Evolutionary conservation across 2,888 invertebrate species (phyloP), one percentile per base, ranked within the genome.

Genomic region (Hydroisotoma schaefferi): DNA sequence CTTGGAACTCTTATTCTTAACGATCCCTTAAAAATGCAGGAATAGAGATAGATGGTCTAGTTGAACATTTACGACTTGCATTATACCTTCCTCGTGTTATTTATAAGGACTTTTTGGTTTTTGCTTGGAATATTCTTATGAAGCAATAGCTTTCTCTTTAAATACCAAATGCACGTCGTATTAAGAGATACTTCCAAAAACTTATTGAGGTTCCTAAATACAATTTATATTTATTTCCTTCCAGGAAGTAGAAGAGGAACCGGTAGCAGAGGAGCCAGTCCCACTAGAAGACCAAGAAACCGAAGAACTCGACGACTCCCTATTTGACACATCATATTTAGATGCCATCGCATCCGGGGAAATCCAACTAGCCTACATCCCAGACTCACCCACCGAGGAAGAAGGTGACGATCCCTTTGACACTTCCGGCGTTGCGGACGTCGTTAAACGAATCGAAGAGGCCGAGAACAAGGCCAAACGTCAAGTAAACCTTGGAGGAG

Each of bases 321-420:
- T 92, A 67, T 93, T 93, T 74, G 90, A 91, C 73, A 92, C 92
- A 18, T 86, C 88, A 1, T 93, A 90, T 75, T 86, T 91, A 48
- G 92, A 93, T 75, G 88, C 86, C 23, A 85, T 91, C 37, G 88
- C 89, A 69, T 85, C 89, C 57, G 91, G 90, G 44, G 90, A 91
- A 75, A 83, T 92, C 2, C 88, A 89, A 80, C 81, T 93, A 77
- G 87, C 86, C 0, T 87, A 90, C 75, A 87, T 92, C 57, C 90
- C 92, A 1, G 92, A 92, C 73, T 91, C 91, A 43, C 91, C 91
- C 0, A 86, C 85, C 29, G 80, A 85, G 55, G 85, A 84, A 61
- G 63, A 55, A 2, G 74, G 81, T 69, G 84, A 85, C 73, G 81
- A 84, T 73, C 88, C 88, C 78, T 90, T 92, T 0, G 93, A 93